Percentiles rank a stretch among this genome's conserved stretches.
phyloP scores from a whole-genome alignment of 2,888 invertebrate genomes.

The Papilio demoleus region DNA sequence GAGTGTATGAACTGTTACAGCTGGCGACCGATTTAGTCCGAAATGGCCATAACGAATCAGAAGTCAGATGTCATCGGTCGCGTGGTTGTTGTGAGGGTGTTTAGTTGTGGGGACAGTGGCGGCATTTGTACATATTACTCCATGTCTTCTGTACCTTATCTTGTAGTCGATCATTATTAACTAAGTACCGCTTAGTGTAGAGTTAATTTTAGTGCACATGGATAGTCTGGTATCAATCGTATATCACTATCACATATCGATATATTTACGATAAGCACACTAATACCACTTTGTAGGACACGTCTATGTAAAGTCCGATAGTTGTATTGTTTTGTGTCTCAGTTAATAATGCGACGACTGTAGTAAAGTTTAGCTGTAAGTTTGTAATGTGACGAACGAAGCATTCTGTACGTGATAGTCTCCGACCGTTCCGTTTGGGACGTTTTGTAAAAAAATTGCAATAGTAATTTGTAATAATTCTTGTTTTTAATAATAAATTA shows the following conservation, averaged over 20 bases:
- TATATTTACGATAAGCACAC: conserved; percentile 13
- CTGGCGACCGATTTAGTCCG: conserved; percentile 48
- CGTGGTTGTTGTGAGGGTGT: conserved; percentile 57
- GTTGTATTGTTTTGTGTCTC: not conserved
- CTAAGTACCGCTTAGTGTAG: conserved; percentile 5
- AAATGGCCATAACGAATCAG: conserved; percentile 64
- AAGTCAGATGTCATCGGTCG: conserved; percentile 57
- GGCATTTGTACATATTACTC: conserved; percentile 70
- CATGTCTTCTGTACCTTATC: conserved; percentile 78
- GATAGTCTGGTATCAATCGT: conserved; percentile 4
- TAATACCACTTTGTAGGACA: not conserved
- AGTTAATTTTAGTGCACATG: conserved; percentile 7
- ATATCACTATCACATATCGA: conserved; percentile 28
- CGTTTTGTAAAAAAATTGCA: conserved; percentile 67
- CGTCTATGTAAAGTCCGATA: conserved; percentile 8
- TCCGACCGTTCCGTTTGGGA: conserved; percentile 51
- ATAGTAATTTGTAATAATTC: conserved; percentile 70
- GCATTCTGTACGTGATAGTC: conserved; percentile 64
- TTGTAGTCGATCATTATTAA: conserved; percentile 44
- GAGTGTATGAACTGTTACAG: conserved; percentile 51
- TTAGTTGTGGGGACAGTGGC: conserved; percentile 60
- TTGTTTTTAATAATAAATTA: conserved; percentile 81
- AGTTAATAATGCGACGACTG: conserved; percentile 46
- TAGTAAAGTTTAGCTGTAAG: conserved; percentile 67
- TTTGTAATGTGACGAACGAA: conserved; percentile 61